Conservation (phyloP, 2,888 invertebrate species). For the Melanchra persicariae region DNA sequence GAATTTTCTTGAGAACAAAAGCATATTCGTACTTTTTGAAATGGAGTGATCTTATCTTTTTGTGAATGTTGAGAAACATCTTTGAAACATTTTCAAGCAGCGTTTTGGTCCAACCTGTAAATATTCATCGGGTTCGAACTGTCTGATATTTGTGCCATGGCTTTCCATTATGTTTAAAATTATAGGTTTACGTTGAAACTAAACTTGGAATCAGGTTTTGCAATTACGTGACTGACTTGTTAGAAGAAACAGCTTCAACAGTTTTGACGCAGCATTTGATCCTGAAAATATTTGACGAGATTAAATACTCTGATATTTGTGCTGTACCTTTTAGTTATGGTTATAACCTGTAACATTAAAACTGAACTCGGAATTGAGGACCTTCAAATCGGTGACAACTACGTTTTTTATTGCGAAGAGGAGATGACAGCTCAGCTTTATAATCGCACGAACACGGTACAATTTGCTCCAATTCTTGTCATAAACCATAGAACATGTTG, state of each 20-base stretch:
- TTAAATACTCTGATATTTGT: too few relatives aligned
- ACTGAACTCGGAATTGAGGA: background rate
- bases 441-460: background rate
- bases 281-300: too few relatives aligned
- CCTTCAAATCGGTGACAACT: background rate
- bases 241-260: too few relatives aligned
- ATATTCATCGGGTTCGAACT: background rate
- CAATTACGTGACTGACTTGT: too few relatives aligned
- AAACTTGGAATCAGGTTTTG: background rate
- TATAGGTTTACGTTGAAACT: background rate
- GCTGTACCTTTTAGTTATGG: too few relatives aligned
- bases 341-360: too few relatives aligned
- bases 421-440: slow-evolving; percentile 2
- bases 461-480: slow-evolving; percentile 10
- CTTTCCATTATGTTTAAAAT: slow-evolving; percentile 2
- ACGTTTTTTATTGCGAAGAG: slow-evolving; percentile 11
- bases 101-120: background rate
- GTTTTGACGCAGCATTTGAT: too few relatives aligned
- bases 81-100: background rate
- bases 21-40: slow-evolving; percentile 6
- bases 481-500: slow-evolving; percentile 1
- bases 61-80: slow-evolving; percentile 13
- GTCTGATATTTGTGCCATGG: background rate
- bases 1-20: slow-evolving; percentile 16
- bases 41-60: background rate